Percentiles rank a stretch among this genome's conserved stretches.
phyloP scores from a whole-genome alignment of 2,797 vertebrate species.

The Apogon hyalosoma region DNA sequence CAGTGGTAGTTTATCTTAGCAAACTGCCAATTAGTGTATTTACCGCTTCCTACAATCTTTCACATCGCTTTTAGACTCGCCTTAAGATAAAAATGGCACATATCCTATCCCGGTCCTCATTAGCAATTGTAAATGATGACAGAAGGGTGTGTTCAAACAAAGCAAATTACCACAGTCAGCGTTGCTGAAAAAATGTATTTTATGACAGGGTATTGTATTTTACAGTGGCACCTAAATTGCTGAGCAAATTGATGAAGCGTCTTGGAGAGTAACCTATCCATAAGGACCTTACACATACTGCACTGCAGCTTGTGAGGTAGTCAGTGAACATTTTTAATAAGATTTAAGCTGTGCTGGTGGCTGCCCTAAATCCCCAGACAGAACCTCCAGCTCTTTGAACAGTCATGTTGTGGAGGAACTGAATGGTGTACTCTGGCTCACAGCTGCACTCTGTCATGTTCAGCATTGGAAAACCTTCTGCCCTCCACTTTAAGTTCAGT shows the following conservation, averaged over 20 bases:
- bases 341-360: conserved; percentile 71
- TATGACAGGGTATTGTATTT: conserved; percentile 37
- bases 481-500: conserved; percentile 56
- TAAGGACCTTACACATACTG: conserved; percentile 41
- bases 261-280: conserved; percentile 36
- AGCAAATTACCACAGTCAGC: conserved; percentile 21
- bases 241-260: conserved; percentile 48
- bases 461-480: conserved; percentile 61
- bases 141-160: conserved; percentile 7
- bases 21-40: conserved; percentile 38
- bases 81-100: conserved; percentile 9
- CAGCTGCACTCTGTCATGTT: conserved; percentile 76
- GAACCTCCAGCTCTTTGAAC: conserved; percentile 72
- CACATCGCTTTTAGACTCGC: conserved; percentile 15
- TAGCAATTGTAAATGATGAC: conserved; percentile 9
- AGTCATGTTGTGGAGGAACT: conserved; percentile 57
- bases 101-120: conserved; percentile 18
- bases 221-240: conserved; percentile 33
- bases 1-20: conserved; percentile 43
- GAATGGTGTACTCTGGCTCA: conserved; percentile 60
- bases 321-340: conserved; percentile 66
- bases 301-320: conserved; percentile 65
- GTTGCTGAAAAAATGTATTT: conserved; percentile 6
- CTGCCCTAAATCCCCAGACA: conserved; percentile 72
- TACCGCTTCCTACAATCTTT: conserved; percentile 10